Percentiles rank a stretch among this genome's conserved stretches.
Conservation (phyloP, 2,797 vertebrate species). For the Sebastes taczanowskii region DNA sequence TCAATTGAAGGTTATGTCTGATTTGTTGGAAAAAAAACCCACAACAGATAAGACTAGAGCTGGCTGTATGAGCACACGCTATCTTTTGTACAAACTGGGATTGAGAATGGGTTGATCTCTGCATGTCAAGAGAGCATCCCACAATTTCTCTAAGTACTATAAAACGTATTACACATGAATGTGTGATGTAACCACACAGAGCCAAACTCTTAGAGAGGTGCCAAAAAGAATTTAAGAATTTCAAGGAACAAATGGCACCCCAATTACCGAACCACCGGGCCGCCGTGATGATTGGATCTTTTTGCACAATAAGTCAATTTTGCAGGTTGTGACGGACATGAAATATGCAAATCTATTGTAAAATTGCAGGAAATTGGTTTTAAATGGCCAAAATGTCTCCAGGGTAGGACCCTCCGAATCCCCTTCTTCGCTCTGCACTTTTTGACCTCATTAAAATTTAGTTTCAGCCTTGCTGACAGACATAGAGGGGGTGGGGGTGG, state of each 20-base stretch:
- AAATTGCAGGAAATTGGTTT: constrained; percentile 57
- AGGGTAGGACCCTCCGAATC: constrained; percentile 26
- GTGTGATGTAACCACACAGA: not conserved
- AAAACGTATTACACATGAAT: not conserved
- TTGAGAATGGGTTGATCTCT: not conserved
- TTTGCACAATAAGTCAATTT: constrained; percentile 38
- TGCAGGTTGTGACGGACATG: constrained; percentile 27
- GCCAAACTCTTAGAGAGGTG: constrained; percentile 5
- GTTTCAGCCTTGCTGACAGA: constrained; percentile 40
- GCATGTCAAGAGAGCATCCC: not conserved
- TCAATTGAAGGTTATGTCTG: not conserved
- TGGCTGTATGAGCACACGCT: not conserved
- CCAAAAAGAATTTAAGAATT: constrained; percentile 8
- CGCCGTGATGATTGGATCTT: constrained; percentile 37
- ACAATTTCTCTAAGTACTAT: not conserved
- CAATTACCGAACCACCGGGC: constrained; percentile 26
- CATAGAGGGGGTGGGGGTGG: not conserved
- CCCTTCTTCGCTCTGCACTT: constrained; percentile 26
- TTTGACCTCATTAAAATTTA: constrained; percentile 68
- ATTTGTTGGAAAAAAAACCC: not conserved
- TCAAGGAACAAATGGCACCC: constrained; percentile 19
- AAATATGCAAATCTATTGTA: constrained; percentile 56
- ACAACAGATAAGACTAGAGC: not conserved
- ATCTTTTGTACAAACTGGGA: not conserved
- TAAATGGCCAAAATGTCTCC: constrained; percentile 50